Percentiles rank a stretch among this genome's conserved stretches.
Evolutionary conservation across 2,797 vertebrate genomes (phyloP).

Genomic region (Amniataba percoides): DNA sequence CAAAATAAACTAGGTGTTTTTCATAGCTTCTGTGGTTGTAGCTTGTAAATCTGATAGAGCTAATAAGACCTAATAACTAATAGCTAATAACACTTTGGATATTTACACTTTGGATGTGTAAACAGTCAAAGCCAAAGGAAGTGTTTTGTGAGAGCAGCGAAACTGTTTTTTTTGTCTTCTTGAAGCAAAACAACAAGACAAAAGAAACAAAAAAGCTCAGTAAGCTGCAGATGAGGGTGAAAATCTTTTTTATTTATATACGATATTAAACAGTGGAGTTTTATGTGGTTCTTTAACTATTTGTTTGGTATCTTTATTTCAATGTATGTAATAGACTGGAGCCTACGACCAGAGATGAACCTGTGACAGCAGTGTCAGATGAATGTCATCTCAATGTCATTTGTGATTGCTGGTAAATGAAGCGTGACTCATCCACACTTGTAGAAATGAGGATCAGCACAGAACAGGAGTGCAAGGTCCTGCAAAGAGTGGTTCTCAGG

Average conservation of each 20-base stretch:
- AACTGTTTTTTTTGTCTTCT: too few relatives aligned
- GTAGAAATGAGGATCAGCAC: too few relatives aligned
- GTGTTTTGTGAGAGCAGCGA: background rate
- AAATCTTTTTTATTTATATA: background rate
- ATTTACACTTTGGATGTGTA: too few relatives aligned
- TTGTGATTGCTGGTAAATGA: background rate
- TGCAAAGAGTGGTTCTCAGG: too few relatives aligned
- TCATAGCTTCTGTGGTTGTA: background rate
- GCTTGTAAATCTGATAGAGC: background rate
- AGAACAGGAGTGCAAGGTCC: too few relatives aligned
- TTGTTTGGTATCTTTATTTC: too few relatives aligned
- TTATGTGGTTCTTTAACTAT: background rate
- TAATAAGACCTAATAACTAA: too few relatives aligned
- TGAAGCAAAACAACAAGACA: background rate
- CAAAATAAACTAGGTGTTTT: background rate
- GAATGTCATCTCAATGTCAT: background rate
- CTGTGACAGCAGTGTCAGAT: too few relatives aligned
- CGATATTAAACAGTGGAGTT: background rate
- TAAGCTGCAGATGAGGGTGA: background rate
- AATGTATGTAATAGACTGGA: background rate
- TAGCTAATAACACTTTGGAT: too few relatives aligned
- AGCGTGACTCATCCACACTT: background rate
- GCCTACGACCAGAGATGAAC: background rate
- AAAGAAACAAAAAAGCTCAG: background rate
- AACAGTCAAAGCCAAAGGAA: too few relatives aligned